These are phyloP conservation scores for Anolis apletophallus DNA, from an alignment of 2,797 vertebrate species.

Conservation along the genomic window DNA sequence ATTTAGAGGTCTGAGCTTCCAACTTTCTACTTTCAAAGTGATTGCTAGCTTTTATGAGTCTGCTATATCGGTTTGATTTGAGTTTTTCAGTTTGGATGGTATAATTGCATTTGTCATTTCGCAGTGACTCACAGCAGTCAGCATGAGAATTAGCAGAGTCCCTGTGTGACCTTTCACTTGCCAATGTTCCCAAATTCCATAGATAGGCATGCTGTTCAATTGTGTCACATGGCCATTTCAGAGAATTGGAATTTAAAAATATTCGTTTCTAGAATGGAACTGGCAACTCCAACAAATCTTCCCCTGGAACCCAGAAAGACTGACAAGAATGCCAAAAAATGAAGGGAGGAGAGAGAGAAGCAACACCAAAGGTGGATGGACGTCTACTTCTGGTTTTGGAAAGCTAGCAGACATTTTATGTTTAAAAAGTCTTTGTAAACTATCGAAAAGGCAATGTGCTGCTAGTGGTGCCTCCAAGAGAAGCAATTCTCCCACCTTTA, in stretches of 20 bases:
- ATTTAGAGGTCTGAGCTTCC: background rate
- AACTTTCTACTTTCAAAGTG: background rate
- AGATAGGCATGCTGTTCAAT: background rate
- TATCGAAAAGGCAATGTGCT: too few species aligned
- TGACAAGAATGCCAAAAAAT: too few species aligned
- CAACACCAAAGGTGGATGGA: too few species aligned
- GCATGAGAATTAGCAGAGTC: background rate
- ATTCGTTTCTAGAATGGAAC: background rate
- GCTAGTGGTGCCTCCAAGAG: too few species aligned
- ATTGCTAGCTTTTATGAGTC: background rate
- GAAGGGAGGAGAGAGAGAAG: too few species aligned
- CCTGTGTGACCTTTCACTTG: background rate
- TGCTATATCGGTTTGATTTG: background rate
- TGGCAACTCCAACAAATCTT: too few species aligned
- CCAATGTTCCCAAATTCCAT: background rate
- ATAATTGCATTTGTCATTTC: background rate
- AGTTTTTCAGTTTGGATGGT: background rate
- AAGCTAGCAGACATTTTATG: too few species aligned
- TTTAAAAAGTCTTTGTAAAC: too few species aligned
- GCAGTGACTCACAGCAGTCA: background rate
- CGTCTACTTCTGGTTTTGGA: too few species aligned
- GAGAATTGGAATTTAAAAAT: background rate
- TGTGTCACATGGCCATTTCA: background rate
- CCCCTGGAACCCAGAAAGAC: too few species aligned
- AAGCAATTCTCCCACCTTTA: too few species aligned